Conservation (phyloP, 2,888 invertebrate species). For the Magallana nippona region DNA sequence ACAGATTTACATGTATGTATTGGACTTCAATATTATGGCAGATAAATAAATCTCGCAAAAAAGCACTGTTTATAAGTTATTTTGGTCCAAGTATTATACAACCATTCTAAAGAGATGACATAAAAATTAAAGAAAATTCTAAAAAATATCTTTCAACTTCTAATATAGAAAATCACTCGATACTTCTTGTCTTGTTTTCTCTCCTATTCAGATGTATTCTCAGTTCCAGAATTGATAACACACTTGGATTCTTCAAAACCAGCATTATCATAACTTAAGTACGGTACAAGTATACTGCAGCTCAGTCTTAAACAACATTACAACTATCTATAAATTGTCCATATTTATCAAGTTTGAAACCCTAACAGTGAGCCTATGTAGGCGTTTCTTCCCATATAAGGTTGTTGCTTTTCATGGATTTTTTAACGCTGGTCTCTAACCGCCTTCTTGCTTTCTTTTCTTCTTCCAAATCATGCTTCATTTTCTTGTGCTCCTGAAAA, state of each 20-base stretch:
- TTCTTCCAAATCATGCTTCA: conserved; percentile 84
- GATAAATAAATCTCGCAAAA: background rate
- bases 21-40: background rate
- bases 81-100: background rate
- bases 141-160: no score
- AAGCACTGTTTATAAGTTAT: conserved; percentile 12
- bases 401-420: conserved; percentile 61
- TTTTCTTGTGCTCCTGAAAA: conserved; percentile 76
- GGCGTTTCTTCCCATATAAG: conserved; percentile 52
- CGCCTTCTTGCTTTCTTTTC: conserved; percentile 84
- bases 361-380: conserved; percentile 35
- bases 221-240: no score
- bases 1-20: background rate
- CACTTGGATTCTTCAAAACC: no score
- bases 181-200: no score
- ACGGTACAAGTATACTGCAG: no score
- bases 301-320: no score
- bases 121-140: no score
- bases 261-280: no score
- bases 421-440: conserved; percentile 79
- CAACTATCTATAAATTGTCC: no score
- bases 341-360: background rate
- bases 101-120: no score
- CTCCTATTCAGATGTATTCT: no score
- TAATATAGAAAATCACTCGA: no score